phyloP scores from a whole-genome alignment of 1,140 invertebrate genomes.

The Drosophila burlai region DNA sequence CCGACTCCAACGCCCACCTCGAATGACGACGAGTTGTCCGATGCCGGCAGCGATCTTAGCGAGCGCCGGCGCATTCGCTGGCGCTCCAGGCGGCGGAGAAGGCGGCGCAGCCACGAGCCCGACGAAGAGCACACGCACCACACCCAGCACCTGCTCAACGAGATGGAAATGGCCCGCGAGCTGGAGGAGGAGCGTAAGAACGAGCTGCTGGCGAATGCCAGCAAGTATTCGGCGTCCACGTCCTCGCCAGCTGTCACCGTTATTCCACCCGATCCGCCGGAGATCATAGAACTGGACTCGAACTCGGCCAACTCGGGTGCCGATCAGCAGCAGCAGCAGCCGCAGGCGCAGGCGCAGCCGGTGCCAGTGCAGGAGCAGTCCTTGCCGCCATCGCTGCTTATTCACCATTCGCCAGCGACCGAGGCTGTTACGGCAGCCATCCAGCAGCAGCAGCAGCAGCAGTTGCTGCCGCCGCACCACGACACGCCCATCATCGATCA shows the following conservation, averaged over 20 bases:
- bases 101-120: constrained; percentile 52
- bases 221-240: constrained; percentile 75
- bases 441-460: constrained; percentile 24
- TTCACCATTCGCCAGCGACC: constrained; percentile 25
- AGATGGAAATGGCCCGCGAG: constrained; percentile 76
- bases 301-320: constrained; percentile 74
- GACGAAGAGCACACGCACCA: constrained; percentile 81
- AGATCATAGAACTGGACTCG: constrained; percentile 81
- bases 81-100: constrained; percentile 48
- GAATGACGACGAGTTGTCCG: constrained; percentile 66
- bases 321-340: constrained; percentile 52
- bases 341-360: neutral
- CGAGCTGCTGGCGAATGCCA: constrained; percentile 73
- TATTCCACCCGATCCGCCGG: constrained; percentile 76
- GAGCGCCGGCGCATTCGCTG: constrained; percentile 56
- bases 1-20: constrained; percentile 72
- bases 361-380: constrained; percentile 14
- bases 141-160: constrained; percentile 77
- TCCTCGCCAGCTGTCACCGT: constrained; percentile 78
- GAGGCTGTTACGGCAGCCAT: constrained; percentile 5
- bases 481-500: constrained; percentile 5
- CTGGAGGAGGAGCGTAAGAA: constrained; percentile 80
- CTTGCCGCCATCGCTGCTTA: constrained; percentile 10
- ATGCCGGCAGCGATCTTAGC: constrained; percentile 51
- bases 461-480: constrained; percentile 18